These are phyloP conservation scores for Lasioglossum leucozonium DNA, from an alignment of 2,888 invertebrate species.

Conservation along the genomic window DNA sequence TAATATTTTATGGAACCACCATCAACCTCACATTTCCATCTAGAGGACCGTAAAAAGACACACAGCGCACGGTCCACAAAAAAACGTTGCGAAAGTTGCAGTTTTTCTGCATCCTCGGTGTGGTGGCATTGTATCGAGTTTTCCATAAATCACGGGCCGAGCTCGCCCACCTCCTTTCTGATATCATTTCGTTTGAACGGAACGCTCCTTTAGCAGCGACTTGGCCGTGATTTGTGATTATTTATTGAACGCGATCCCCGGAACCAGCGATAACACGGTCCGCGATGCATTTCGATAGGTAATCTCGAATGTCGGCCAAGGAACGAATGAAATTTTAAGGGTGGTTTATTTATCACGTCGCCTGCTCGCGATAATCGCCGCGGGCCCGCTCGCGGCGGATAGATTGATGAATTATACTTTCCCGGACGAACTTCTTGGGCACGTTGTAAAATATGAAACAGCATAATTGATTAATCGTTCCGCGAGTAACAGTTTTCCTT, in stretches of 20 bases:
- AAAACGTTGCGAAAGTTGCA: background rate
- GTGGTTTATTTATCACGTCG: background rate
- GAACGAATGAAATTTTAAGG: constrained; percentile 13
- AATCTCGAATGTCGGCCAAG: constrained; percentile 13
- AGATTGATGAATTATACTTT: background rate
- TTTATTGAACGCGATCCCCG: background rate
- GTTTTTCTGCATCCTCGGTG: background rate
- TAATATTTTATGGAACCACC: background rate
- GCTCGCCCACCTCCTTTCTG: background rate
- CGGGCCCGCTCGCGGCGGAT: background rate
- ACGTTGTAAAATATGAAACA: constrained; percentile 13
- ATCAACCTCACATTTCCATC: background rate
- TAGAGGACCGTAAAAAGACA: background rate
- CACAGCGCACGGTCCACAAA: background rate
- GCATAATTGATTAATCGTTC: background rate
- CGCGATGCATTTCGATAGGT: background rate
- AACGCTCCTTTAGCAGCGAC: background rate
- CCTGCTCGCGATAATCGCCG: background rate
- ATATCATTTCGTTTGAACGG: background rate
- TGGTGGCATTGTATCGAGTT: background rate
- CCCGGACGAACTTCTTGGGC: background rate
- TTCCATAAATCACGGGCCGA: background rate
- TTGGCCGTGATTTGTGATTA: background rate
- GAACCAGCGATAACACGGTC: background rate
- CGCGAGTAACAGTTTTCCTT: background rate